A percentile compares a stretch with the other conserved stretches of the same genome.
Evolutionary conservation across 2,888 invertebrate genomes (phyloP).

Genomic region (Pollenia griseotomentosa): DNA sequence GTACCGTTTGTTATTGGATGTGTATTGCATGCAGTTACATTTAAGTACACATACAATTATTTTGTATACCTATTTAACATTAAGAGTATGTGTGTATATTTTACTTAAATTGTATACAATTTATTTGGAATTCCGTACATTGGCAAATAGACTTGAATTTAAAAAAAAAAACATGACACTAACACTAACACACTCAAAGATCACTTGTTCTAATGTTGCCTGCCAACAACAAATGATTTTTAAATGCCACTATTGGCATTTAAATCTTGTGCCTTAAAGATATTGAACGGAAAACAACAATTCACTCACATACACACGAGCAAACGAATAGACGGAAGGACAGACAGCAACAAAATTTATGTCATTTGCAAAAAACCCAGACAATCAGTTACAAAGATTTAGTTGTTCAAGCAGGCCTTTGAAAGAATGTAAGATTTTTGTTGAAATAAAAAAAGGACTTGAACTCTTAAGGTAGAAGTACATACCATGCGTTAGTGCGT

Average conservation of each 20-base stretch:
- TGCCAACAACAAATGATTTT: constrained; percentile 59
- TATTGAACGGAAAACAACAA: constrained; percentile 28
- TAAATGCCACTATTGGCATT: constrained; percentile 68
- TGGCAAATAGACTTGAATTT: background rate
- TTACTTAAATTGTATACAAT: constrained; percentile 42
- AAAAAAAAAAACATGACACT: constrained; percentile 22
- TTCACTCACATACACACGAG: background rate
- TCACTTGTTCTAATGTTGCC: constrained; percentile 60
- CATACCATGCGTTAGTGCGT: too few relatives aligned
- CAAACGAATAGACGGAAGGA: background rate
- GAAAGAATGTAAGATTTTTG: constrained; percentile 1
- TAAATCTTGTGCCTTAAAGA: constrained; percentile 41
- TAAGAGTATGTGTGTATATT: background rate
- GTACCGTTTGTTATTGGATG: constrained; percentile 36
- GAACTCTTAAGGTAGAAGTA: too few relatives aligned
- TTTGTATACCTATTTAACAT: background rate
- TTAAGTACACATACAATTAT: background rate
- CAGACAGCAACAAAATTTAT: constrained; percentile 43
- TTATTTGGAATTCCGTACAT: constrained; percentile 28
- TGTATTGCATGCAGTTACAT: constrained; percentile 26
- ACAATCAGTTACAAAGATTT: constrained; percentile 20
- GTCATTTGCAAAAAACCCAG: constrained; percentile 52
- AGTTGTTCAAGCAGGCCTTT: constrained; percentile 25
- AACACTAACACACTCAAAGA: constrained; percentile 52
- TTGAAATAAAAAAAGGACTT: background rate